Evolutionary conservation across 2,113 vertebrate species (phyloP).

Genomic region (Solea solea): DNA sequence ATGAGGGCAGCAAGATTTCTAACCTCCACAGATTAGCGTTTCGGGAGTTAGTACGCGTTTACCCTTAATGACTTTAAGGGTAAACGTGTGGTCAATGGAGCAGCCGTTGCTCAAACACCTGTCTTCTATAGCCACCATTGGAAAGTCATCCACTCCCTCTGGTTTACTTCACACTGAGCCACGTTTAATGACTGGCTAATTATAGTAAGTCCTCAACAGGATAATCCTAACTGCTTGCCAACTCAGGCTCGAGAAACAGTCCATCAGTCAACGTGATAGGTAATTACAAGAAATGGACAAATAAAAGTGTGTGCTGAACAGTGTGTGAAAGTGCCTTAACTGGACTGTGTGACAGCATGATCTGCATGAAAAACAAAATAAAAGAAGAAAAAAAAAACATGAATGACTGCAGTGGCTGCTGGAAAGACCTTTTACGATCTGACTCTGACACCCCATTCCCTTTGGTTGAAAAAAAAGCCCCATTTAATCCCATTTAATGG

Average conservation of each 20-base stretch:
- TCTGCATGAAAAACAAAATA: background rate
- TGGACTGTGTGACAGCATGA: slow-evolving; percentile 47
- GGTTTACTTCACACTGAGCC: slow-evolving; percentile 52
- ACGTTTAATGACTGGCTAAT: slow-evolving; percentile 70
- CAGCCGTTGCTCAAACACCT: slow-evolving; percentile 12
- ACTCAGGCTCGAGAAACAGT: slow-evolving; percentile 63
- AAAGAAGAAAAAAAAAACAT: background rate
- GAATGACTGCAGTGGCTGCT: slow-evolving; percentile 6
- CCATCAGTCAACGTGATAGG: slow-evolving; percentile 73
- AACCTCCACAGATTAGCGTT: background rate
- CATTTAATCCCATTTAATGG: too few species aligned
- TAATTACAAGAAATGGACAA: slow-evolving; percentile 79
- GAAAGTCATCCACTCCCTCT: slow-evolving; percentile 24
- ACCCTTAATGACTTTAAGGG: background rate
- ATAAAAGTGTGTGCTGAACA: slow-evolving; percentile 64
- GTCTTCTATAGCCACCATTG: slow-evolving; percentile 3
- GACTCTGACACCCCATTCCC: too few species aligned
- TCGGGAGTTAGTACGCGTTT: background rate
- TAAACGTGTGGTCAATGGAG: background rate
- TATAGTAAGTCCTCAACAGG: slow-evolving; percentile 69
- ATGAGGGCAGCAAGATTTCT: background rate
- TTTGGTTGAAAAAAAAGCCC: background rate
- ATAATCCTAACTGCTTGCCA: slow-evolving; percentile 66
- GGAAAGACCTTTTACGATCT: background rate
- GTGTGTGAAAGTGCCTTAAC: slow-evolving; percentile 66